These are phyloP conservation scores for Galleria mellonella DNA, from an alignment of 1,140 invertebrate genomes.

Conservation along the genomic window DNA sequence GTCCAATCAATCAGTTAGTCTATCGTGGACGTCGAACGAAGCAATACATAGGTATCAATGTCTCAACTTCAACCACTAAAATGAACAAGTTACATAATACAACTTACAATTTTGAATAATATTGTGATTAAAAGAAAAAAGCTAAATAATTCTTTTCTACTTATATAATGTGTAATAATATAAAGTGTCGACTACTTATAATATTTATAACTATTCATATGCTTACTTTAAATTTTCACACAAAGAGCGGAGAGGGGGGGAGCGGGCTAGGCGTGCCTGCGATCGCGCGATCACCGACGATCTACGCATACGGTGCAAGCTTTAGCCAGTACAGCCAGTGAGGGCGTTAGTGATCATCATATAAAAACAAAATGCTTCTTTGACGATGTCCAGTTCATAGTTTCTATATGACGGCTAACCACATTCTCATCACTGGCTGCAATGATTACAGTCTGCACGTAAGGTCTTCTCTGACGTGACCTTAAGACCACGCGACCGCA, in stretches of 20 bases:
- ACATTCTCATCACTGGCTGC: too few species aligned
- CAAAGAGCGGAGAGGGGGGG: conserved; percentile 40
- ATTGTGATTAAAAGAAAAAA: conserved; percentile 70
- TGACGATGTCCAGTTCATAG: too few species aligned
- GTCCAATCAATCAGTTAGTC: conserved; percentile 61
- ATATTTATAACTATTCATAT: conserved; percentile 67
- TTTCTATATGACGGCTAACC: too few species aligned
- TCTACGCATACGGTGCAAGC: too few species aligned
- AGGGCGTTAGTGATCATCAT: too few species aligned
- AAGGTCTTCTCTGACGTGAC: too few species aligned
- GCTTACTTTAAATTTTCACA: conserved; percentile 70
- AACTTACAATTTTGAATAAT: conserved; percentile 74
- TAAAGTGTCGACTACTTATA: conserved; percentile 73
- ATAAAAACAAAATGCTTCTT: too few species aligned
- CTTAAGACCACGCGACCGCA: not conserved
- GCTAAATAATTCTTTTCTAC: conserved; percentile 72
- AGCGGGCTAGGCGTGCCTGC: conserved; percentile 5
- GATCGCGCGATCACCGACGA: not conserved
- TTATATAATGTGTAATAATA: conserved; percentile 73
- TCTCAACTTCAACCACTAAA: conserved; percentile 55
- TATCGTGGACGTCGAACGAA: conserved; percentile 44
- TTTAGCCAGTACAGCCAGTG: too few species aligned
- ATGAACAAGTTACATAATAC: conserved; percentile 66
- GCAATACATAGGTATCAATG: conserved; percentile 40
- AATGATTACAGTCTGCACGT: too few species aligned